Percentiles rank a stretch among this genome's conserved stretches.
These are phyloP conservation scores for Tetragonula carbonaria DNA, from an alignment of 2,888 invertebrate species.

Conservation along the genomic window DNA sequence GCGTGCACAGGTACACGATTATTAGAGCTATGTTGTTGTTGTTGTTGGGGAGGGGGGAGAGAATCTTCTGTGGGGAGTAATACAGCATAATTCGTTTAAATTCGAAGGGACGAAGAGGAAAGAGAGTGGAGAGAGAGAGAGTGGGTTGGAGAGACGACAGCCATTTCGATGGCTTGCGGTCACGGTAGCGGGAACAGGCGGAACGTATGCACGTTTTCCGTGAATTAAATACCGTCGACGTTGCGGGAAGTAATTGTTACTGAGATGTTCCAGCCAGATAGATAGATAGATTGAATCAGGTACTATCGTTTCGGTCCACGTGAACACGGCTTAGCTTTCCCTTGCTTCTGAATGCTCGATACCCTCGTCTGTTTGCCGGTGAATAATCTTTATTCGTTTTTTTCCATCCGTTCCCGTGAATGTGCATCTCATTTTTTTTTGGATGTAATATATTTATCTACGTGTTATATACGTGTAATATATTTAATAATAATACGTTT, in stretches of 20 bases:
- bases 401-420: too few species aligned
- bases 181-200: too few species aligned
- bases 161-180: not conserved
- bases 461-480: too few species aligned
- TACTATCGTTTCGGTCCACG: not conserved
- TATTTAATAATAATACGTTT: too few species aligned
- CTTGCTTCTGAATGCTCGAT: not conserved
- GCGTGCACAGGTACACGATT: not conserved
- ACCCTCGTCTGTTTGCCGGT: too few species aligned
- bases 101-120: not conserved
- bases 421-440: too few species aligned
- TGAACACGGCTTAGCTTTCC: not conserved
- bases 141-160: not conserved
- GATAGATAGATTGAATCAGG: not conserved
- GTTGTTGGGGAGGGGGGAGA: too few species aligned
- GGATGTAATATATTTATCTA: too few species aligned
- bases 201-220: not conserved
- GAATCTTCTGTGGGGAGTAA: too few species aligned
- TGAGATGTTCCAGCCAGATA: constrained; percentile 3
- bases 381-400: not conserved
- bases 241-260: constrained; percentile 15
- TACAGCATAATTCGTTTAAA: too few species aligned
- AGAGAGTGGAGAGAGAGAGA: too few species aligned
- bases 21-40: not conserved
- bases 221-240: constrained; percentile 21